Conservation (phyloP, 2,888 invertebrate species). For the Protophormia terraenovae region DNA sequence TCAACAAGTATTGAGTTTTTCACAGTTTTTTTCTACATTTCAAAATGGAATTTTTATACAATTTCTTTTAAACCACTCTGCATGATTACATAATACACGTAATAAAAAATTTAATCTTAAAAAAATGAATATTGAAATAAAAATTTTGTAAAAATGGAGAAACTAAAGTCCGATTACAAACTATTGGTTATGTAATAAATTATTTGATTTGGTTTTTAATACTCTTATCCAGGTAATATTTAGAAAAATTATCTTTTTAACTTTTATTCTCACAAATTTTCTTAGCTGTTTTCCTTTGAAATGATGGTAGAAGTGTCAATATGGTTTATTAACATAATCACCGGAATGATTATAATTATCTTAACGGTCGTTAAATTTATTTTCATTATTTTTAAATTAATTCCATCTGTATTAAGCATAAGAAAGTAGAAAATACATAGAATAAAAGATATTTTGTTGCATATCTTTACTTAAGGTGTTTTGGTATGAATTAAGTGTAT, state of each 20-base stretch:
- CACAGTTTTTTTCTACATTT: no score
- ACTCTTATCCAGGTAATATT: slow-evolving; percentile 11
- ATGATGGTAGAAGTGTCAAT: slow-evolving; percentile 16
- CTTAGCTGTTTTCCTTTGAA: background rate
- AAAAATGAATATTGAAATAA: slow-evolving; percentile 12
- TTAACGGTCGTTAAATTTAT: slow-evolving; percentile 55
- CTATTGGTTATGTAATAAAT: slow-evolving; percentile 42
- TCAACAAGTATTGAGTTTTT: no score
- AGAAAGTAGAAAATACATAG: background rate
- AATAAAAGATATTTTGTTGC: background rate
- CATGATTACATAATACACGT: no score
- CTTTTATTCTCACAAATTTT: background rate
- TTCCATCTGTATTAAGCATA: slow-evolving; percentile 23
- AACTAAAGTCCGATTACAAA: slow-evolving; percentile 31
- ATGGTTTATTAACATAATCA: slow-evolving; percentile 47
- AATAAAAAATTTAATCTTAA: slow-evolving; percentile 15
- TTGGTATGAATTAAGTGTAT: background rate
- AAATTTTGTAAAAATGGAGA: background rate
- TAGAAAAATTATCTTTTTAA: slow-evolving; percentile 33
- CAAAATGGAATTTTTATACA: no score
- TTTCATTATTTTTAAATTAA: slow-evolving; percentile 59
- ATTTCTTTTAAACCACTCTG: no score
- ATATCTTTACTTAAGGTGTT: background rate
- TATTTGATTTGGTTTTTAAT: slow-evolving; percentile 31
- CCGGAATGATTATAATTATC: slow-evolving; percentile 56